Evolutionary conservation across 2,888 invertebrate species (phyloP), one percentile per base, ranked within the genome.

Genomic region (Tanypteryx hageni): DNA sequence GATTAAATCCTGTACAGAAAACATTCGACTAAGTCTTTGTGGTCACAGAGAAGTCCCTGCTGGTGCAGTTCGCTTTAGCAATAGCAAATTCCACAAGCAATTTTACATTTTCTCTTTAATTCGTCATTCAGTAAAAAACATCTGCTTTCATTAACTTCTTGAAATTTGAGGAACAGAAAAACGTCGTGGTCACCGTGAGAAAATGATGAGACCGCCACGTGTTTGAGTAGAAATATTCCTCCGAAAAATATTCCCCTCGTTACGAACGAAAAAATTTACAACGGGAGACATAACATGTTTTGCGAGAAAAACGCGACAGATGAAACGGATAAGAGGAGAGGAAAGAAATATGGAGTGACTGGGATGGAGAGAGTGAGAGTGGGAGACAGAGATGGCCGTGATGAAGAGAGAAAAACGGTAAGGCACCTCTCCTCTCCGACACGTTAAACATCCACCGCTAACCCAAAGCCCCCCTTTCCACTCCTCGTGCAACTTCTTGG

Each of bases 371-470:
- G 18, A 68, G 68, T 18, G n/a, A 18, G 68, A n/a, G 68, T 18
- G 68, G 18, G 18, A 68, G 68, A n/a, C n/a, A 68, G 22, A 68
- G 68, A 68, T 68, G 68, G 22, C 9, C 68, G 5, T 18, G n/a
- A 22, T n/a, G 68, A 22, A n/a, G 18, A 27, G 76, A 27, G 76
- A 76, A 76, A 27, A 76, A 76, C 76, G 76, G 76, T 76, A 76
- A 76, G 76, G 76, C 76, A 76, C 76, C 76, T 27, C 76, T 27
- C 68, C 68, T 18, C 22, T 68, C 68, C 68, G n/a, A n/a, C 18
- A 22, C 68, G 22, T 68, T 68, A n/a, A 68, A 68, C 68, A 68
- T 68, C 68, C 68, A 68, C 68, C 68, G 68, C 68, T 68, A 68
- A n/a, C 22, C 68, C 68, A 7, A 7, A 64, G 44, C 44, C 44